phyloP scores from a whole-genome alignment of 2,797 vertebrate genomes.

The Mico argentatus region DNA sequence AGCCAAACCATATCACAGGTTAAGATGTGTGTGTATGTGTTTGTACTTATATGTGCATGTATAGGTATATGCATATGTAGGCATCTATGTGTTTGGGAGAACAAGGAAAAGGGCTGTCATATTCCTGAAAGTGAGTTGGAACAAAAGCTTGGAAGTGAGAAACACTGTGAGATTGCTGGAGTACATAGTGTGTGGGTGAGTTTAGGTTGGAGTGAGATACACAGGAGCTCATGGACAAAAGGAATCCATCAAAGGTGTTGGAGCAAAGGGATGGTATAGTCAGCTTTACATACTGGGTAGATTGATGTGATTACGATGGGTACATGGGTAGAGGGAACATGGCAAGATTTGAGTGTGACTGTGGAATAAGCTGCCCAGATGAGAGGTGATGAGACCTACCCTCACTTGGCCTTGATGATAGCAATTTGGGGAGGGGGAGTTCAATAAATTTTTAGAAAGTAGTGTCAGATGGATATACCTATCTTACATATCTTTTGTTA shows the following conservation, averaged over 20 bases:
- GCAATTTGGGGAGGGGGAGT: background rate
- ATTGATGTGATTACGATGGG: background rate
- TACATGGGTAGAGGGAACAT: background rate
- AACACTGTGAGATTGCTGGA: background rate
- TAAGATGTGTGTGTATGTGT: background rate
- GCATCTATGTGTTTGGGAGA: background rate
- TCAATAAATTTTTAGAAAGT: background rate
- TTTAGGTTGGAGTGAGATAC: background rate
- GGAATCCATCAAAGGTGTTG: background rate
- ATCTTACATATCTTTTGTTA: background rate
- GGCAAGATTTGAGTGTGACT: background rate
- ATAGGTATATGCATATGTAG: background rate
- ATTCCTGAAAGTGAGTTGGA: background rate
- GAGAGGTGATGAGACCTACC: background rate
- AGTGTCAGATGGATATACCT: background rate
- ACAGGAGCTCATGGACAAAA: background rate
- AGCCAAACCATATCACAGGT: no score
- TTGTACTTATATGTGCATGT: background rate
- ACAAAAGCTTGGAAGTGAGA: background rate
- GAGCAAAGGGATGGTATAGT: background rate
- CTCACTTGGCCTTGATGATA: background rate
- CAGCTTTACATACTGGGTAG: background rate
- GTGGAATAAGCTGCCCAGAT: background rate
- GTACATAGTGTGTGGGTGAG: fast-evolving
- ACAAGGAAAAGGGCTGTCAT: background rate